Conservation (phyloP, 2,888 invertebrate genomes). For the Pyralis farinalis region DNA sequence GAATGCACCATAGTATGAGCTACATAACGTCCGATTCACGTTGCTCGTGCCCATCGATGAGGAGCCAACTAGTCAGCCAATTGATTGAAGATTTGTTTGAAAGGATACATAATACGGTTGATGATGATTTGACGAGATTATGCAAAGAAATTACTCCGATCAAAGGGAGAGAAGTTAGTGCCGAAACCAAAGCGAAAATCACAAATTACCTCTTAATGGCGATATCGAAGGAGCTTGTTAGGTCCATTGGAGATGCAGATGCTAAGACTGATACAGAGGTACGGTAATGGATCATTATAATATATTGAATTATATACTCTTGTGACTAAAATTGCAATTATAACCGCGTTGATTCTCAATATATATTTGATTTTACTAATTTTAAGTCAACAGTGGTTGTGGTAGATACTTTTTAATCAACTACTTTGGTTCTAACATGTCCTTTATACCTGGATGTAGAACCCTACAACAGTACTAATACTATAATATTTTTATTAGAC, state of each 20-base stretch:
- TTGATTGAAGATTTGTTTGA: slow-evolving; percentile 72
- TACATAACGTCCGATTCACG: slow-evolving; percentile 63
- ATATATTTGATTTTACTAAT: slow-evolving; percentile 36
- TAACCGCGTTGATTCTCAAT: slow-evolving; percentile 42
- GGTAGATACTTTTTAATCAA: not conserved
- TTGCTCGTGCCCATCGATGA: slow-evolving; percentile 69
- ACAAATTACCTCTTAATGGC: slow-evolving; percentile 76
- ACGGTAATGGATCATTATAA: slow-evolving; percentile 28
- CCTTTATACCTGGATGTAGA: not conserved
- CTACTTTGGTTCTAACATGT: not conserved
- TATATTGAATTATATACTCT: slow-evolving; percentile 22
- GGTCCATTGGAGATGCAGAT: slow-evolving; percentile 74
- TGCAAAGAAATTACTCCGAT: slow-evolving; percentile 58
- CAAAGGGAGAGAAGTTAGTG: slow-evolving; percentile 49
- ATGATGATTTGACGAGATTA: slow-evolving; percentile 62
- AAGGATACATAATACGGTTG: slow-evolving; percentile 62
- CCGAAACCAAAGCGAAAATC: slow-evolving; percentile 73
- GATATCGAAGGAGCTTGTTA: slow-evolving; percentile 74
- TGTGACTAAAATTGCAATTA: slow-evolving; percentile 67
- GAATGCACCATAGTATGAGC: slow-evolving; percentile 76
- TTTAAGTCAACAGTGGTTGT: slow-evolving; percentile 19
- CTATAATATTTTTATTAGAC: too few species aligned
- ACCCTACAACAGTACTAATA: too few species aligned
- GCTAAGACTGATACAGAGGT: slow-evolving; percentile 78
- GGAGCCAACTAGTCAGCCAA: slow-evolving; percentile 70